Percentiles rank a stretch among this genome's conserved stretches.
phyloP scores from a whole-genome alignment of 2,888 invertebrate genomes.

The Scaptomyza cyrtandrae region DNA sequence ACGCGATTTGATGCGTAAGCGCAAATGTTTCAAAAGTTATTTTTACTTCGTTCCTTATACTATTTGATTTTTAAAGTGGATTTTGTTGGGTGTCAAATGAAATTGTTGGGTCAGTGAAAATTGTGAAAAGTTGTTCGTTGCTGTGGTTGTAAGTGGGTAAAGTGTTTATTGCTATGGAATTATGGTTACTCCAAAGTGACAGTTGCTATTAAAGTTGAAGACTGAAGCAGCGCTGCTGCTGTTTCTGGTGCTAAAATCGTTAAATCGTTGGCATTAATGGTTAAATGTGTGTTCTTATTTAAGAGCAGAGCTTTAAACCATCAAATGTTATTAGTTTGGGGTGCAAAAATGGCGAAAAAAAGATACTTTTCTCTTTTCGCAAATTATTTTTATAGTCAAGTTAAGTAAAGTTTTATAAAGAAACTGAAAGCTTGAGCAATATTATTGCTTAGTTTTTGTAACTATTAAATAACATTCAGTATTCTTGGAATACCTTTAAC shows the following conservation, averaged over 20 bases:
- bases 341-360: no score
- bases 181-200: constrained; percentile 6
- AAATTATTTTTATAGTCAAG: no score
- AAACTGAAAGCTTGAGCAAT: no score
- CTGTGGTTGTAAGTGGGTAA: constrained; percentile 25
- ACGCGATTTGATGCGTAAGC: constrained; percentile 52
- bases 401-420: no score
- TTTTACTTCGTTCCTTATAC: neutral
- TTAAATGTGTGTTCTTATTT: neutral
- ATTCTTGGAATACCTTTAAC: no score
- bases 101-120: constrained; percentile 45
- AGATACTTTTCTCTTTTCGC: no score
- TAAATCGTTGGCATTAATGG: neutral
- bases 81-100: constrained; percentile 18
- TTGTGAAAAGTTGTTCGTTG: constrained; percentile 20
- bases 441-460: no score
- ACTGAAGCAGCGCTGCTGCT: neutral
- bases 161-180: constrained; percentile 25
- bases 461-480: no score
- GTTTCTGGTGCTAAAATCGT: neutral
- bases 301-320: neutral
- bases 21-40: constrained; percentile 36
- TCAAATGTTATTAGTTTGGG: no score
- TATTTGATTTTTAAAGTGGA: constrained; percentile 11
- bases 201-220: constrained; percentile 16